These are phyloP conservation scores for Chromobotia macracanthus DNA, from an alignment of 2,797 vertebrate species.

Conservation along the genomic window DNA sequence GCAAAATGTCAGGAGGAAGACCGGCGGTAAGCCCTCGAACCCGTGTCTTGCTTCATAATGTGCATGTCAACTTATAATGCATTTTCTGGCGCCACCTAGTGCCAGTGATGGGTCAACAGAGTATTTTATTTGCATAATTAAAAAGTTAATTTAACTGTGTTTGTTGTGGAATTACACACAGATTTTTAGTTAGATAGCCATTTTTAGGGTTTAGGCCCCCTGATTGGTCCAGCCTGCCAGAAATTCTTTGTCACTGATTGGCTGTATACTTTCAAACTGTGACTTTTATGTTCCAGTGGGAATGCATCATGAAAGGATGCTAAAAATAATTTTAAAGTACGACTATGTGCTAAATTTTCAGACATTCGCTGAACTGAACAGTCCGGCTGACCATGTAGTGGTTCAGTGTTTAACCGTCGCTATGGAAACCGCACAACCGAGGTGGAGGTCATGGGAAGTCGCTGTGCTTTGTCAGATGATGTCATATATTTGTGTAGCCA, in stretches of 20 bases:
- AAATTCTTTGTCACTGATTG: not conserved
- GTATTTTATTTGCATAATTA: not conserved
- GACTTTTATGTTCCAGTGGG: not conserved
- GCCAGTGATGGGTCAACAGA: not conserved
- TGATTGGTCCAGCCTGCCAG: too few relatives aligned
- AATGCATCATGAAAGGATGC: not conserved
- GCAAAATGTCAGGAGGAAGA: conserved; percentile 86
- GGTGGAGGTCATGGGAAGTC: not conserved
- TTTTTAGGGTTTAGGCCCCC: too few relatives aligned
- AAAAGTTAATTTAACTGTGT: not conserved
- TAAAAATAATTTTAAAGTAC: conserved; percentile 9
- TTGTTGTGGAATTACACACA: conserved; percentile 4
- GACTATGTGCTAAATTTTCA: not conserved
- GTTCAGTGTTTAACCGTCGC: not conserved
- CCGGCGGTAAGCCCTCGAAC: conserved; percentile 84
- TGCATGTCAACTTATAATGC: not conserved
- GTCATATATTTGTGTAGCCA: not conserved
- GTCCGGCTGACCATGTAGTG: not conserved
- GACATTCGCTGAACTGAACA: not conserved
- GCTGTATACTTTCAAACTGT: conserved; percentile 23
- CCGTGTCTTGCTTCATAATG: not conserved
- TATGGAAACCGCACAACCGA: not conserved
- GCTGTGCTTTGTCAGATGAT: not conserved
- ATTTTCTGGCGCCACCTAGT: conserved; percentile 54
- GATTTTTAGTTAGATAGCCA: not conserved